phyloP scores from a whole-genome alignment of 2,113 vertebrate species.

The Corythornis madagascariensis region DNA sequence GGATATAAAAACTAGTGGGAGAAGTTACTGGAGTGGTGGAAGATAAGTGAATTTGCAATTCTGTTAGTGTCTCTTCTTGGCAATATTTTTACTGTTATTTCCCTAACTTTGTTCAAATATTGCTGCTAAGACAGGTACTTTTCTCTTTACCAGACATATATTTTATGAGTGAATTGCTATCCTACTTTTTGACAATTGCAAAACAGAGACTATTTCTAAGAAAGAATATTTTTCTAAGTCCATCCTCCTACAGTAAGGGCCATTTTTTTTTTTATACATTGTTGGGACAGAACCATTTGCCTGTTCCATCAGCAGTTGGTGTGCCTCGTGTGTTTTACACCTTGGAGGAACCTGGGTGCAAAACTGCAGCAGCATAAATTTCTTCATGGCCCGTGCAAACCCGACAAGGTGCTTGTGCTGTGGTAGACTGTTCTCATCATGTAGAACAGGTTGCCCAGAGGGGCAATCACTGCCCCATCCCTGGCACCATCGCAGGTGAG shows the following conservation, averaged over 20 bases:
- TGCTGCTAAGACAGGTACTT: not conserved
- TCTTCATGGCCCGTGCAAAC: not conserved
- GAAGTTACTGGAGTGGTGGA: not conserved
- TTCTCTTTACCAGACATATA: not conserved
- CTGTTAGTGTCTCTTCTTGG: not conserved
- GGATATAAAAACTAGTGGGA: not conserved
- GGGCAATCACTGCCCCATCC: too few species aligned
- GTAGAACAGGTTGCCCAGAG: too few species aligned
- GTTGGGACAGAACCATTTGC: too few species aligned
- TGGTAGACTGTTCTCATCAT: not conserved
- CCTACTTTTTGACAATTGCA: not conserved
- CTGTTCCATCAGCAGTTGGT: too few species aligned
- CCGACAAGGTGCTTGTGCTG: not conserved
- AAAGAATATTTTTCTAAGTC: not conserved
- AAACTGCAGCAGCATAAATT: not conserved
- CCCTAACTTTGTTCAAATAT: not conserved
- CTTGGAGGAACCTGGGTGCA: not conserved
- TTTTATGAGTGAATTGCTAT: not conserved
- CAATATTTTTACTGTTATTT: not conserved
- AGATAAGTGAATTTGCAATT: not conserved
- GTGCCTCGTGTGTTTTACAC: not conserved
- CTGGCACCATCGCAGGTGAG: too few species aligned
- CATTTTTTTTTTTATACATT: accelerated
- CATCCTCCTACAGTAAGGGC: not conserved
- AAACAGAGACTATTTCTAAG: not conserved